Conservation (phyloP, 1,140 invertebrate species). For the Heliconius hermathena region DNA sequence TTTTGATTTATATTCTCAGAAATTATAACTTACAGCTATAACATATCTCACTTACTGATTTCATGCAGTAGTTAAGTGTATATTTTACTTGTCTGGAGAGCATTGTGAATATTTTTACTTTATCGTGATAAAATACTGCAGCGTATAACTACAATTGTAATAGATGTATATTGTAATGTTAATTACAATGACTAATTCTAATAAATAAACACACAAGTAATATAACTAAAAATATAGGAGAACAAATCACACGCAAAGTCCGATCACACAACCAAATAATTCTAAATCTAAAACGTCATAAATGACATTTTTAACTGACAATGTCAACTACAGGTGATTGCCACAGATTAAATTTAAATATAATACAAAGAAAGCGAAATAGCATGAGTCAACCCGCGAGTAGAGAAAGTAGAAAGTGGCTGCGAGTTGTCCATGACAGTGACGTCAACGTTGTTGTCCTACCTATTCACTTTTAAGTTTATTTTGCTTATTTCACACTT, state of each 20-base stretch:
- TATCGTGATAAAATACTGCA: neutral
- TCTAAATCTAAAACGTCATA: neutral
- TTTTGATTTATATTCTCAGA: neutral
- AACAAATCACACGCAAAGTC: too few species aligned
- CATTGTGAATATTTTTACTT: neutral
- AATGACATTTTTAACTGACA: neutral
- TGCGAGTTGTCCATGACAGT: constrained; percentile 5
- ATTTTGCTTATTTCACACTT: constrained; percentile 26
- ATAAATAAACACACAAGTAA: too few species aligned
- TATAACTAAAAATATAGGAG: neutral
- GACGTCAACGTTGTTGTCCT: constrained; percentile 32
- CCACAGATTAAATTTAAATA: neutral
- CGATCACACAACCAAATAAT: too few species aligned
- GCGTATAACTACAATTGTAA: neutral
- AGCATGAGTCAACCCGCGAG: neutral
- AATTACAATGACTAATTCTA: neutral
- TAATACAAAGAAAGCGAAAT: neutral
- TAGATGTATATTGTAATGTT: neutral
- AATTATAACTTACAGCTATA: neutral
- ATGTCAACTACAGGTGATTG: constrained; percentile 11
- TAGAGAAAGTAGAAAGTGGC: constrained; percentile 9
- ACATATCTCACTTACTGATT: constrained; percentile 24
- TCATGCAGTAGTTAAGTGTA: constrained; percentile 17
- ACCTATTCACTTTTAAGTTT: constrained; percentile 25
- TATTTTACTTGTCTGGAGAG: constrained; percentile 14